Percentiles rank a stretch among this genome's conserved stretches.
Evolutionary conservation across 2,888 invertebrate genomes (phyloP).

Genomic region (Erpobdella octoculata): DNA sequence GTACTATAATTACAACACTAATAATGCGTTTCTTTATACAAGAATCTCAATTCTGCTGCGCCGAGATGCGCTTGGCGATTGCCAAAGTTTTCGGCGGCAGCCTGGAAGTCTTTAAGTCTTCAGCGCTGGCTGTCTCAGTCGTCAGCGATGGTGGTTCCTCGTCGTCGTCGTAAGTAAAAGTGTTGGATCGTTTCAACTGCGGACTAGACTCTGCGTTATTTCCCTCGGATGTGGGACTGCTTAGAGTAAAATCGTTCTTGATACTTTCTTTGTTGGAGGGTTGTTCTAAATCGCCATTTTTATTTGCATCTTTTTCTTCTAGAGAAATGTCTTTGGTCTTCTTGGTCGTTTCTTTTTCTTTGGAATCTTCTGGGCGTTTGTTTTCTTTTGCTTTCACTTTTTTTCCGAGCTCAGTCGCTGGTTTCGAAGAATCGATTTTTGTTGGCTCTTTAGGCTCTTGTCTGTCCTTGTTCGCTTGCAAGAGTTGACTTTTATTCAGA

Average conservation of each 20-base stretch:
- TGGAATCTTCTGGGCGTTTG: background rate
- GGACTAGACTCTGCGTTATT: too few relatives aligned
- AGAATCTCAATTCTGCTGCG: too few relatives aligned
- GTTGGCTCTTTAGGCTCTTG: too few relatives aligned
- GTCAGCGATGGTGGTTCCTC: constrained; percentile 22
- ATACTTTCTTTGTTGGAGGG: too few relatives aligned
- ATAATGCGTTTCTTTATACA: too few relatives aligned
- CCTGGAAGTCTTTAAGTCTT: too few relatives aligned
- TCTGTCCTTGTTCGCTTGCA: background rate
- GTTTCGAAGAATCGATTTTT: background rate
- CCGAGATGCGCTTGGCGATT: background rate
- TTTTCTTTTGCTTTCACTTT: background rate
- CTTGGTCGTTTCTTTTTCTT: too few relatives aligned
- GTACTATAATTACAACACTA: too few relatives aligned
- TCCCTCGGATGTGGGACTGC: too few relatives aligned
- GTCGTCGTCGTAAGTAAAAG: constrained; percentile 24
- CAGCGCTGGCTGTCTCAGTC: background rate
- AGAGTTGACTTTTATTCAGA: background rate
- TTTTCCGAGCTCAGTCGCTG: background rate
- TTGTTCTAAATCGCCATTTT: background rate
- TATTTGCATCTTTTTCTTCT: background rate
- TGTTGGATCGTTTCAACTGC: constrained; percentile 28
- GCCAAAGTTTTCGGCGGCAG: background rate
- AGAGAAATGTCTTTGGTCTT: too few relatives aligned
- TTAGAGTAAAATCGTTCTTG: too few relatives aligned